Percentiles rank a stretch among this genome's conserved stretches.
Conservation (phyloP, 2,797 vertebrate species). For the Anableps anableps region DNA sequence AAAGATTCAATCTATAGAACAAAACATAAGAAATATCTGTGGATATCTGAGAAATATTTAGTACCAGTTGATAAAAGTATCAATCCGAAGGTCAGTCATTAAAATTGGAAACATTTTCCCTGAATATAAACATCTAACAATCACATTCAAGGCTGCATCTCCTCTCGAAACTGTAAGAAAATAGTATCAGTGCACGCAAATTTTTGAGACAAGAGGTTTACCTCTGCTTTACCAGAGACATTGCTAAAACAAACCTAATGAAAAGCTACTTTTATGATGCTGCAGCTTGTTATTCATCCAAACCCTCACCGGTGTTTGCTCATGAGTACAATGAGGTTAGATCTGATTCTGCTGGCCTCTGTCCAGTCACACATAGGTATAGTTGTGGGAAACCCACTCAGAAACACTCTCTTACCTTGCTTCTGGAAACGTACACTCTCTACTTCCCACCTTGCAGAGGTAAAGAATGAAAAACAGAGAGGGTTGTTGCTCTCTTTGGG, state of each 20-base stretch:
- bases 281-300: slow-evolving; percentile 18
- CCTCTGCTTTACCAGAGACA: slow-evolving; percentile 57
- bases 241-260: slow-evolving; percentile 28
- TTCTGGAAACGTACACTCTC: slow-evolving; percentile 70
- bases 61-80: neutral
- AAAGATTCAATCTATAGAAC: neutral
- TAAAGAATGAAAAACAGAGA: slow-evolving; percentile 56
- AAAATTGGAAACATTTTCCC: neutral
- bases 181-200: neutral
- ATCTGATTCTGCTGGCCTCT: slow-evolving; percentile 34
- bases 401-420: slow-evolving; percentile 74
- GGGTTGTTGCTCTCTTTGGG: slow-evolving; percentile 56
- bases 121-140: neutral
- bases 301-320: slow-evolving; percentile 28
- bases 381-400: slow-evolving; percentile 10
- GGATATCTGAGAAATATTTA: neutral
- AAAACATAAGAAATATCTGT: neutral
- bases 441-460: slow-evolving; percentile 64
- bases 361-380: slow-evolving; percentile 34
- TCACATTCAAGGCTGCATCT: neutral
- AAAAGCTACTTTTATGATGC: slow-evolving; percentile 24
- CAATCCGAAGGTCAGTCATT: neutral
- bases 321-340: slow-evolving; percentile 45
- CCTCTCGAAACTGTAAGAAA: neutral
- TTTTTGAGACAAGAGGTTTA: slow-evolving; percentile 30